Evolutionary conservation across 2,888 invertebrate genomes (phyloP), one percentile per base, ranked within the genome.

Genomic region (Chironomus riparius): DNA sequence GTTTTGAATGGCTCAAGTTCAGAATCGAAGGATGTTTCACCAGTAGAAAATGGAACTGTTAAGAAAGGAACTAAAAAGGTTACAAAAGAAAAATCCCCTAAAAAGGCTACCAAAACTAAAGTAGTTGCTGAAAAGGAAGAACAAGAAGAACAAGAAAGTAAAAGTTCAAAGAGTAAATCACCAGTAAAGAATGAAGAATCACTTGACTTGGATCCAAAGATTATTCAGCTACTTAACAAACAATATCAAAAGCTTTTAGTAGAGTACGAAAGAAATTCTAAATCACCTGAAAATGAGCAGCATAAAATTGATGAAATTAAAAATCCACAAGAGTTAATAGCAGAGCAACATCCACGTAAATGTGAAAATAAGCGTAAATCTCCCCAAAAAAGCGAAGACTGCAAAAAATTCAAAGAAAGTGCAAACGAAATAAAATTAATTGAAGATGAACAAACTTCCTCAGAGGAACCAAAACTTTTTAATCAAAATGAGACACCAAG

Each of bases 1-100:
- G 83, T 82, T 38, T 3, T 21, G 6, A 56, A 50, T 10, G 12
- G 22, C 5, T 7, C 69, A 38, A 56, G 13, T 50, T 50, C 47
- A 38, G n/a, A 12, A 3, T 47, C 74, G 21, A 70, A 70, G 21
- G 70, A 50, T 21, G 21, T 28, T n/a, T 13, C 47, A 28, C 28
- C 22, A 7, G 48, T 18, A 12, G 18, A 56, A 56, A 18, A 18
- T 15, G 15, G 15, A 56, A 18, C 15, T 18, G 47, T 47, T 24
- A 6, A 47, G 21, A 12, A 28, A 21, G 21, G 2, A 6, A 56
- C 10, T 71, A 65, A 65, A 56, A 56, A n/a, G n/a, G n/a, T 7
- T 56, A 15, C 38, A 38, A 38, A 38, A 38, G 38, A 38, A 10
- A 38, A 38, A 38, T 38, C 38, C 1, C 38, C 38, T 10, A 38